A percentile compares a stretch with the other conserved stretches of the same genome.
These are phyloP conservation scores for Syngnathus typhle DNA, from an alignment of 2,113 vertebrate species.

Conservation along the genomic window DNA sequence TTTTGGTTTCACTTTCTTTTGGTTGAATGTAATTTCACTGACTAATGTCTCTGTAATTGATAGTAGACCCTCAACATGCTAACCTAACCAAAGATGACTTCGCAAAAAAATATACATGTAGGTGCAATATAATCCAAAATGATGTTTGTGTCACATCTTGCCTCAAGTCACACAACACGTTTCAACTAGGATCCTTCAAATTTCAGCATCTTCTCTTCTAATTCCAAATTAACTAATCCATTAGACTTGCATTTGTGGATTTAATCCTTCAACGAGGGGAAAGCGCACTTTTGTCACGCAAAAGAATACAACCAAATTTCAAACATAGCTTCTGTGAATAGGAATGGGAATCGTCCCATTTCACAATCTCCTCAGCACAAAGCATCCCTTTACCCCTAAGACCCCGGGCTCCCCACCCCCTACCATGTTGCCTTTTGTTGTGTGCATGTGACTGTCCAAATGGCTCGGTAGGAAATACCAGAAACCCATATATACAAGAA, in stretches of 20 bases:
- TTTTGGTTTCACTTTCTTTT: no score
- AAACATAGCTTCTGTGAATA: constrained; percentile 51
- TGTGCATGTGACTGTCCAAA: constrained; percentile 63
- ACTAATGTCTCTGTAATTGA: no score
- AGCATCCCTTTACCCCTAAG: constrained; percentile 60
- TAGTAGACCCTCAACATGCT: no score
- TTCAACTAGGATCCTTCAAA: background rate
- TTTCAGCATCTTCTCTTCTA: constrained; percentile 10
- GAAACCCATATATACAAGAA: constrained; percentile 36
- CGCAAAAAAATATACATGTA: no score
- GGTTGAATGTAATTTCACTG: no score
- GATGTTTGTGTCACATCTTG: background rate
- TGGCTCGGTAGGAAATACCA: constrained; percentile 63
- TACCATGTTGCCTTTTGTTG: constrained; percentile 67
- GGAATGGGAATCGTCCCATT: constrained; percentile 59
- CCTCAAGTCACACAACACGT: background rate
- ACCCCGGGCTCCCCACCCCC: constrained; percentile 57
- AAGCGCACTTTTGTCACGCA: constrained; percentile 51
- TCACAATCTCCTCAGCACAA: constrained; percentile 61
- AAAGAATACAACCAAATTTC: constrained; percentile 52
- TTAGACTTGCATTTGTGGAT: constrained; percentile 51
- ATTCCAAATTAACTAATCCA: constrained; percentile 44
- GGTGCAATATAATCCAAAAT: background rate
- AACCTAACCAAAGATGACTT: no score
- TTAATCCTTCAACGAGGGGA: constrained; percentile 49